Evolutionary conservation across 1,140 invertebrate species (phyloP).

Genomic region (Brachystomella parvula): DNA sequence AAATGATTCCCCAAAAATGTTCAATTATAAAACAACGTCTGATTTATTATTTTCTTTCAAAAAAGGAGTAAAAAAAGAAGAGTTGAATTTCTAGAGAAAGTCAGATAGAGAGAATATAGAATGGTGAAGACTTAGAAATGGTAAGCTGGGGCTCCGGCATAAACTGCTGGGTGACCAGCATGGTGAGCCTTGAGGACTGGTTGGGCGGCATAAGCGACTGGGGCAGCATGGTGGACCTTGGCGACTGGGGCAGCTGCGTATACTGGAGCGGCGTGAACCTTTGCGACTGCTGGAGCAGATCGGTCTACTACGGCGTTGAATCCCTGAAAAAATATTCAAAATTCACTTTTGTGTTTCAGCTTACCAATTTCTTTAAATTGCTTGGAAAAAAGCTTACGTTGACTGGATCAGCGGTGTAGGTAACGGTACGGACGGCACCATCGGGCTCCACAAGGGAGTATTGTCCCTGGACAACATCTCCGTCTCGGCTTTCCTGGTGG

Average conservation of each 20-base stretch:
- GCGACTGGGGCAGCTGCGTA: slow-evolving; percentile 21
- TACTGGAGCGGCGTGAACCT: slow-evolving; percentile 42
- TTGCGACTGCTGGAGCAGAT: slow-evolving; percentile 45
- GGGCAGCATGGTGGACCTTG: slow-evolving; percentile 10
- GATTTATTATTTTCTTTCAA: neutral
- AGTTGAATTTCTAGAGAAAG: neutral
- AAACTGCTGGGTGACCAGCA: neutral
- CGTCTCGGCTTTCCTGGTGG: slow-evolving; percentile 39
- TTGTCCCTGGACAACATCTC: slow-evolving; percentile 43
- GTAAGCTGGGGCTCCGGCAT: neutral
- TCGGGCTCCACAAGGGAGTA: slow-evolving; percentile 48
- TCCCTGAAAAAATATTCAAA: slow-evolving; percentile 41
- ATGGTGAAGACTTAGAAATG: neutral
- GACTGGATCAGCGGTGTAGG: slow-evolving; percentile 63
- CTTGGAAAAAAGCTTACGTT: slow-evolving; percentile 40
- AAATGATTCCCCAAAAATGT: neutral
- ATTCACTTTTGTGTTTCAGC: neutral
- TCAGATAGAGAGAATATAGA: neutral
- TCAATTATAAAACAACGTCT: neutral
- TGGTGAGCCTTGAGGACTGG: neutral
- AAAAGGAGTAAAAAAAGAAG: neutral
- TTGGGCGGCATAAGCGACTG: neutral
- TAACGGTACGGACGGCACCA: slow-evolving; percentile 59
- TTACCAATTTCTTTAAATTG: neutral
- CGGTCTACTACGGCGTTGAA: slow-evolving; percentile 58